Conservation (phyloP, 2,113 vertebrate species). For the Xenus cinereus region DNA sequence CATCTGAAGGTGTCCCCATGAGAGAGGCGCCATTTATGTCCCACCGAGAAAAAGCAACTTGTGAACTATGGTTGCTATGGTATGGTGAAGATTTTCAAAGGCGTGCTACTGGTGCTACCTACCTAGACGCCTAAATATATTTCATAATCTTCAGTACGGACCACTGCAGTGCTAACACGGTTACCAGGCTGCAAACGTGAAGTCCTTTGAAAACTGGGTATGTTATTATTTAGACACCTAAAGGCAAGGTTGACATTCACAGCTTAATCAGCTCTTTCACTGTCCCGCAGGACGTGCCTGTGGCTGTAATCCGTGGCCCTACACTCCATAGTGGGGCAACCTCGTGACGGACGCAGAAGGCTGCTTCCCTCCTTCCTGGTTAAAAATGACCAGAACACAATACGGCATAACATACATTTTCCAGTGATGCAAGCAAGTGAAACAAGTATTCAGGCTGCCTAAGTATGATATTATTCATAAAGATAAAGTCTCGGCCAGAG, state of each 20-base stretch:
- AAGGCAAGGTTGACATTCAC: background rate
- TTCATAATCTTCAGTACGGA: background rate
- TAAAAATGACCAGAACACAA: background rate
- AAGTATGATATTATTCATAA: slow-evolving; percentile 30
- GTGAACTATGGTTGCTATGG: no score
- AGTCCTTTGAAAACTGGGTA: background rate
- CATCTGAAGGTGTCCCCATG: background rate
- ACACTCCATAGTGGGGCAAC: background rate
- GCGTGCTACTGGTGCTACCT: background rate
- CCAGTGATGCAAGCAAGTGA: background rate
- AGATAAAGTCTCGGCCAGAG: slow-evolving; percentile 38
- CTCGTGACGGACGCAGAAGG: background rate
- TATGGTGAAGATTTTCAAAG: background rate
- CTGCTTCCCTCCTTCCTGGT: background rate
- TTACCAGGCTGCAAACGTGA: background rate
- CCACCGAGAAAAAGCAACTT: background rate
- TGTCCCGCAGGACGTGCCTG: background rate
- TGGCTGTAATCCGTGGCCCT: background rate
- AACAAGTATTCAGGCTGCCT: background rate
- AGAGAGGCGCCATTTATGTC: background rate
- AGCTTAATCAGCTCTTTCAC: background rate
- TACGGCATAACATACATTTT: background rate
- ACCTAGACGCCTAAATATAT: background rate
- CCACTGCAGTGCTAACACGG: background rate
- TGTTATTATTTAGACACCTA: background rate